These are phyloP conservation scores for Perodicticus potto DNA, from an alignment of 2,797 vertebrate genomes.

Conservation along the genomic window DNA sequence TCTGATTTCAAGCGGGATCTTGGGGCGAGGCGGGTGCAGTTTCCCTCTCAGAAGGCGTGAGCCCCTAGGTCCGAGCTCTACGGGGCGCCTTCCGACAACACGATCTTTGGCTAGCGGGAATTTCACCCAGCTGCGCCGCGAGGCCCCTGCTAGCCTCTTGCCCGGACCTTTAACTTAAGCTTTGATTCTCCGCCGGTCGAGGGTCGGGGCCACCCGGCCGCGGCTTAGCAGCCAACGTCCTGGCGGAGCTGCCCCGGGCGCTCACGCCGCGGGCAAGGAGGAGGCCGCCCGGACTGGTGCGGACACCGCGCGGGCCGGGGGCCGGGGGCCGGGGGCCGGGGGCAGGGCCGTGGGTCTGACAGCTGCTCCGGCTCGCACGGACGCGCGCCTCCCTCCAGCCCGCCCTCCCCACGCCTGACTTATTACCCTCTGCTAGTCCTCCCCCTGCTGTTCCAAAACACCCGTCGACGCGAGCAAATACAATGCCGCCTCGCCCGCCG, in stretches of 20 bases:
- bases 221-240: background rate
- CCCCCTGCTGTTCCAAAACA: slow-evolving; percentile 81
- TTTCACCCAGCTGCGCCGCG: background rate
- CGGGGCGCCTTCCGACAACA: background rate
- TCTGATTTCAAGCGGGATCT: slow-evolving; percentile 16
- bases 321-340: slow-evolving; percentile 54
- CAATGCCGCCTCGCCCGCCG: slow-evolving; percentile 75
- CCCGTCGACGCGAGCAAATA: slow-evolving; percentile 63
- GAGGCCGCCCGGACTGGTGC: slow-evolving; percentile 33
- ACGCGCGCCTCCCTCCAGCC: slow-evolving; percentile 79
- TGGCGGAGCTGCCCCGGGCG: background rate
- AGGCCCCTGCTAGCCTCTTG: background rate
- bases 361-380: slow-evolving; percentile 86
- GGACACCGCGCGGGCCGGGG: background rate
- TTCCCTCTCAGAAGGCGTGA: background rate
- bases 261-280: background rate
- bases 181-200: background rate
- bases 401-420: slow-evolving; percentile 84
- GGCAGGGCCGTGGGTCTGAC: slow-evolving; percentile 86
- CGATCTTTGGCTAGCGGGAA: background rate
- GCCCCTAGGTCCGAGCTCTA: background rate
- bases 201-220: background rate
- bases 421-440: slow-evolving; percentile 83
- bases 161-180: slow-evolving; percentile 56
- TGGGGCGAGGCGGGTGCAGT: background rate